Evolutionary conservation across 2,113 vertebrate genomes (phyloP), one percentile per base, ranked within the genome.

Genomic region (Gallinago paraguaiae): DNA sequence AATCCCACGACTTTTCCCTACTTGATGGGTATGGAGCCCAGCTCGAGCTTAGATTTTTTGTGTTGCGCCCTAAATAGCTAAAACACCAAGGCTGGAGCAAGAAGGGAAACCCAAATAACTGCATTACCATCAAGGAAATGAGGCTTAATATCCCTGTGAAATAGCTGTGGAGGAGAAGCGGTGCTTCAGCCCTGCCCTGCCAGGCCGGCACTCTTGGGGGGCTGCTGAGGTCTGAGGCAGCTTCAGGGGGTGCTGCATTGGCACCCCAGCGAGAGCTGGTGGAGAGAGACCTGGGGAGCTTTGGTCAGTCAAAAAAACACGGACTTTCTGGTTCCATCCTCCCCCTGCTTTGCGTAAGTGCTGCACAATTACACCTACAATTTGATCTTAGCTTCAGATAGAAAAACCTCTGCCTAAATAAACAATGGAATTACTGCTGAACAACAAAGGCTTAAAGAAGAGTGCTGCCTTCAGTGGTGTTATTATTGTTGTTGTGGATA

Each of bases 301-400:
- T 68, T 77, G 98, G 98, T 96, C 98, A 96, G 91, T 93, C 97
- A 86, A 57, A 86, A 57, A 85, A 56, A n/a, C 92, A 56, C 88
- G 91, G 94, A 46, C 88, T 95, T 92, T 90, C 68, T 96, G 96
- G 95, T 96, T 93, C 95, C 78, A 20, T 81, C 88, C 78, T 97
- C 51, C n/a, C 41, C n/a, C 81, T 90, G 75, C 92, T 97, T 95
- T 97, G 96, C 96, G 2, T 84, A 79, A 84, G 86, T 9, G 33
- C 88, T n/a, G 86, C 83, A 89, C 95, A 97, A 84, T 98, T 97
- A 95, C 95, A 97, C 96, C 96, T 97, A 88, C 93, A 95, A 96
- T 98, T 97, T 94, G 97, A 97, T 98, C 90, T 96, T 54, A 83
- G 88, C 93, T 93, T 96, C 95, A 94, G 97, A 97, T 96, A 97